Evolutionary conservation across 1,140 invertebrate genomes (phyloP), one percentile per base, ranked within the genome.

Genomic region (Halictus rubicundus): DNA sequence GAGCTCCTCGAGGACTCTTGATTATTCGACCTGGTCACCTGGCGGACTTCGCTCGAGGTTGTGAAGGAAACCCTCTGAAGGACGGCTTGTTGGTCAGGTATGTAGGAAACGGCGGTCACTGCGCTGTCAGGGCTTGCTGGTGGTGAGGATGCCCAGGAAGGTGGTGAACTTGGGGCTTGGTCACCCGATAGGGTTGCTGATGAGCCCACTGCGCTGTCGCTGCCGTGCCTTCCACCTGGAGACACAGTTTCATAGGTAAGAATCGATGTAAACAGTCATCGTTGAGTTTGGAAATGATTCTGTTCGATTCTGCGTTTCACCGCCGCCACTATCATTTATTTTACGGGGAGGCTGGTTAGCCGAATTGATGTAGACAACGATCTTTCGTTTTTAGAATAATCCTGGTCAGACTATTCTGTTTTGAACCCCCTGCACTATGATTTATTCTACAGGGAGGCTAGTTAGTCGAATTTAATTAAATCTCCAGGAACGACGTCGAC

Each of bases 61-160:
- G 94, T 94, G 61, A 95, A 94, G 1, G 94, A 94, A 0, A 95
- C 94, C 89, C 94, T 95, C 77, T 95, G 94, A 2, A 94, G 85
- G 19, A 94, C 92, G 0, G 93, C 89, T 54, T 91, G 91, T 64
- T 90, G 92, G 80, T 95, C 93, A 6, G 94, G 93, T 76, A 95
- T 94, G 73, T 94, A 94, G 25, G 94, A 94, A 14, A 94, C 93
- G 6, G 94, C 92, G 0, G 94, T 94, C 7, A 92, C 91, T 0
- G 91, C 88, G 64, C 93, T 94, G 71, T 94, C 93, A 0, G 95
- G 94, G 81, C 94, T 95, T 0, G 93, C 94, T 0, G 95, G 95
- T 7, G 95, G 94, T 66, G 93, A 94, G 0, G 94, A 95, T 0
- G 94, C 93, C 94, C 94, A 95, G 1, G 94, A 95, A 0, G 94